Percentiles rank a stretch among this genome's conserved stretches.
These are phyloP conservation scores for Polyommatus iphigenia DNA, from an alignment of 2,888 invertebrate genomes.

Conservation along the genomic window DNA sequence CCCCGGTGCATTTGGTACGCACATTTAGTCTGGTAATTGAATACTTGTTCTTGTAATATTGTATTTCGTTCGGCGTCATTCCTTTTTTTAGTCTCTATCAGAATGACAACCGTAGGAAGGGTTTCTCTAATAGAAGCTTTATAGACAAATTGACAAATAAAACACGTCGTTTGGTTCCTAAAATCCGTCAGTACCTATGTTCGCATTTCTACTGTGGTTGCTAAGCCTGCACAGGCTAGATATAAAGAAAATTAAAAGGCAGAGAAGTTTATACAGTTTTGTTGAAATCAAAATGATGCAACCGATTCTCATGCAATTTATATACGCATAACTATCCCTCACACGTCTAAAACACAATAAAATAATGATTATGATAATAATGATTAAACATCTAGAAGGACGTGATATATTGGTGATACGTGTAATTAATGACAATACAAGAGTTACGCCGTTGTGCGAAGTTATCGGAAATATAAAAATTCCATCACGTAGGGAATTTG, in stretches of 20 bases:
- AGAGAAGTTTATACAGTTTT: too few species aligned
- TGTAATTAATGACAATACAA: slow-evolving; percentile 35
- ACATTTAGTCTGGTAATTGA: slow-evolving; percentile 18
- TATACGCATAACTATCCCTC: not conserved
- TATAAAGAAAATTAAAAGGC: not conserved
- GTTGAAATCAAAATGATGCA: not conserved
- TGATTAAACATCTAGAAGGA: not conserved
- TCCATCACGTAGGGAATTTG: slow-evolving; percentile 73
- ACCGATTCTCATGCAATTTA: not conserved
- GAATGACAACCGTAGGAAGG: not conserved
- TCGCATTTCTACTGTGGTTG: not conserved
- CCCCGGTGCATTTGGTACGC: slow-evolving; percentile 20
- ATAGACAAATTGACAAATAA: too few species aligned
- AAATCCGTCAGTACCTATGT: not conserved
- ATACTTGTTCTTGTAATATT: not conserved
- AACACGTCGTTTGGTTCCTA: too few species aligned
- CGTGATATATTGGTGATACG: slow-evolving; percentile 17
- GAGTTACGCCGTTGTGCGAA: slow-evolving; percentile 57
- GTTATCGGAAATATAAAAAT: slow-evolving; percentile 77
- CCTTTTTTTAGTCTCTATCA: not conserved
- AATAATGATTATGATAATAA: not conserved
- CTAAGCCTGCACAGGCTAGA: not conserved
- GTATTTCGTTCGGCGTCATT: not conserved
- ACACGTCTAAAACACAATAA: not conserved
- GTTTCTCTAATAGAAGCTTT: too few species aligned